These are phyloP conservation scores for Erpetoichthys calabaricus DNA, from an alignment of 2,797 vertebrate species.

Conservation along the genomic window DNA sequence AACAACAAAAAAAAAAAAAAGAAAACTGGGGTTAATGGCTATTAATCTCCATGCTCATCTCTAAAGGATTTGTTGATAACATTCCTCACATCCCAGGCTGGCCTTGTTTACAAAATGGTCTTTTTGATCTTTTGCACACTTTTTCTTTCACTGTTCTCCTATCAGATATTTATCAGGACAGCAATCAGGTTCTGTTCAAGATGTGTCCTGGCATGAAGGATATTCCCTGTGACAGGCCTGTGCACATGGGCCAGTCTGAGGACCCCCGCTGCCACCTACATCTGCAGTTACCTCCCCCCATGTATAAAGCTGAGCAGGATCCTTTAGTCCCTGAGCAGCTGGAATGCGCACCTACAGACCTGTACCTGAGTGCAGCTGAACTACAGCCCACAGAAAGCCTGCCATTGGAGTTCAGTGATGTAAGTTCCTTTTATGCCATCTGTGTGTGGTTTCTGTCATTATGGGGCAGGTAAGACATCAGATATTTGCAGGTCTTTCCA, in stretches of 20 bases:
- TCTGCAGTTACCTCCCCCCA: conserved; percentile 70
- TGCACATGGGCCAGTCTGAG: conserved; percentile 79
- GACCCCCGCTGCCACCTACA: conserved; percentile 85
- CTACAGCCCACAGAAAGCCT: conserved; percentile 91
- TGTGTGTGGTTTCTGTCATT: background rate
- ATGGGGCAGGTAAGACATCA: background rate
- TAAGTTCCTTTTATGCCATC: conserved; percentile 37
- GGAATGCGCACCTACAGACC: conserved; percentile 59
- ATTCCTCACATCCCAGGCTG: background rate
- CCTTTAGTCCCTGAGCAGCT: conserved; percentile 62
- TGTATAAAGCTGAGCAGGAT: conserved; percentile 79
- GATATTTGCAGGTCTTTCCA: background rate
- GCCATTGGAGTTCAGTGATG: conserved; percentile 91
- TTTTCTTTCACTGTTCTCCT: background rate
- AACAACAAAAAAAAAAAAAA: too few species aligned
- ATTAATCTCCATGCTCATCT: too few species aligned
- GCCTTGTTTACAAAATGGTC: background rate
- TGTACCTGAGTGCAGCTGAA: conserved; percentile 88
- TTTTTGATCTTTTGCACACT: background rate
- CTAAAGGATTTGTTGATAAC: background rate
- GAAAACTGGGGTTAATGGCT: too few species aligned
- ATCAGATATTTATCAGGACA: conserved; percentile 87
- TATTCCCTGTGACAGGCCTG: conserved; percentile 68
- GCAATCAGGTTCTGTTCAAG: conserved; percentile 82
- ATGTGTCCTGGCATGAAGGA: conserved; percentile 80